Base-by-base conservation (phyloP, 1,140 invertebrate species). In the Leptoteleia sp. region DNA sequence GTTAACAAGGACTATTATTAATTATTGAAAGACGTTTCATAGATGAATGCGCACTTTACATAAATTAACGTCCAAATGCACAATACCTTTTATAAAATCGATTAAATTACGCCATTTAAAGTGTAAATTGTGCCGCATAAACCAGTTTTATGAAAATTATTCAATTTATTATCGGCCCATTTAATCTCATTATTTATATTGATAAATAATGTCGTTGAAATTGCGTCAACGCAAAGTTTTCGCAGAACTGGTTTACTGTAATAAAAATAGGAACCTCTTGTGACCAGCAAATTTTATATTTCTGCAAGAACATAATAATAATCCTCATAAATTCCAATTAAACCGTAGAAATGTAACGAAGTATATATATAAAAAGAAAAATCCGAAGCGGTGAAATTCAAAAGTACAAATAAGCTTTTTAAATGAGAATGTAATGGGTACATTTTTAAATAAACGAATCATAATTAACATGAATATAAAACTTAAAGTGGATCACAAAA, bases 281-380 rank as follows among this genome's bases (percentile, higher is more conserved):
- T 68, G 64, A 68, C 52, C 42, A 42, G 15, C 19, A 55, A 68
- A 55, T 57, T 55, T 57, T 47, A 68, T 57, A 68, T 68, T 47
- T 35, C 31, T n/a, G n/a, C n/a, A n/a, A n/a, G n/a, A n/a, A n/a
- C n/a, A n/a, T n/a, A n/a, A n/a, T n/a, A n/a, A n/a, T n/a, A n/a
- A n/a, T n/a, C n/a, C n/a, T n/a, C n/a, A n/a, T n/a, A n/a, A n/a
- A n/a, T n/a, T n/a, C n/a, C n/a, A 48, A 27, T 5, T 29, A 1
- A 40, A 29, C 6, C 4, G 0, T 25, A 61, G 8, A 27, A 31
- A 45, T n/a, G n/a, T n/a, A n/a, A n/a, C n/a, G n/a, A n/a, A n/a
- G n/a, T n/a, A n/a, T n/a, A n/a, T n/a, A n/a, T n/a, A n/a, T n/a
- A n/a, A 8, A 12, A 38, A 38, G 12, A 12, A 13, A 12, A 40